These are phyloP conservation scores for Rapana venosa DNA, from an alignment of 2,888 invertebrate genomes.

Conservation along the genomic window DNA sequence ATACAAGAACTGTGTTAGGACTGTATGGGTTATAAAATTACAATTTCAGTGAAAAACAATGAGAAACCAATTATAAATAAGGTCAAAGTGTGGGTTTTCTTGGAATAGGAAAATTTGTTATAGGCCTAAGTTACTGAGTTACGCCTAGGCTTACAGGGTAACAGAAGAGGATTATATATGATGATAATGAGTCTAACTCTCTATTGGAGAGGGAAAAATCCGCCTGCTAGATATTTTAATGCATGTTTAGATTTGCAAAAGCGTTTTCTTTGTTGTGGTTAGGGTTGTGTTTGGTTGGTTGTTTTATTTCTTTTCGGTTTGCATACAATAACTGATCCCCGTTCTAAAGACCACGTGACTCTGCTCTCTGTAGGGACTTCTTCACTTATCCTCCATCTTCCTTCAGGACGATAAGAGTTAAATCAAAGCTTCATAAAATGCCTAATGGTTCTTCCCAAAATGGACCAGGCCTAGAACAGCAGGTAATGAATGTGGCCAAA, in stretches of 20 bases:
- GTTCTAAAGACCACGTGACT: background rate
- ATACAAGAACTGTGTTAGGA: too few species aligned
- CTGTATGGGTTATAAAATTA: too few species aligned
- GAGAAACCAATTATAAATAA: background rate
- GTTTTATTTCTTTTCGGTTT: background rate
- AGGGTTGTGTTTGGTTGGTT: too few species aligned
- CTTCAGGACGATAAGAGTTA: constrained; percentile 48
- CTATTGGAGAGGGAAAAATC: background rate
- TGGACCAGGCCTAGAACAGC: constrained; percentile 99
- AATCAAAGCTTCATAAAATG: constrained; percentile 83
- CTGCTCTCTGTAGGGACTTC: constrained; percentile 16
- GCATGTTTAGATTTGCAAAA: background rate
- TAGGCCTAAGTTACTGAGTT: background rate
- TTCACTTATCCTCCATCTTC: constrained; percentile 40
- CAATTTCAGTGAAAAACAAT: background rate
- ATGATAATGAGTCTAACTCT: background rate
- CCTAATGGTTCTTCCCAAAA: constrained; percentile 99
- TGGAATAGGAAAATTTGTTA: background rate
- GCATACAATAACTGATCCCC: background rate
- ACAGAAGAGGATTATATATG: background rate
- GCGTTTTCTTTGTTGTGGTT: background rate
- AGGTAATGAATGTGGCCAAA: constrained; percentile 84
- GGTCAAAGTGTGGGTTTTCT: background rate
- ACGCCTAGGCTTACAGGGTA: background rate
- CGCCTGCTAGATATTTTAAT: background rate